These are phyloP conservation scores for Pomatostomus ruficeps DNA, from an alignment of 2,113 vertebrate species.

Conservation along the genomic window DNA sequence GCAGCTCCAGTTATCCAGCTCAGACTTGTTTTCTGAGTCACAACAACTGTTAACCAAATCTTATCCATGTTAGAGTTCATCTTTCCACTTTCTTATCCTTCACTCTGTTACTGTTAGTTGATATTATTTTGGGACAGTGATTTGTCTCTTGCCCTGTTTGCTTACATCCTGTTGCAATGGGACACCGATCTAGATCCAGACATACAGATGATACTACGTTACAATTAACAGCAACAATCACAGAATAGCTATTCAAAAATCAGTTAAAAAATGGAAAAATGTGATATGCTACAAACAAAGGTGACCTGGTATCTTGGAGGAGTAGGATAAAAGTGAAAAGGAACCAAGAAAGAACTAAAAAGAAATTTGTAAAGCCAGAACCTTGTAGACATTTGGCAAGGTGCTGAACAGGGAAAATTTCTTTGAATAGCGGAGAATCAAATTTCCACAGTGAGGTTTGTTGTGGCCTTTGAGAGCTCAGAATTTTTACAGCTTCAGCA, in stretches of 20 bases:
- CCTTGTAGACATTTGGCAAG: conserved; percentile 30
- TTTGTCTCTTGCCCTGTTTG: background rate
- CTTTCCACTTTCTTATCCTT: background rate
- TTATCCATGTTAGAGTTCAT: background rate
- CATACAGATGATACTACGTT: background rate
- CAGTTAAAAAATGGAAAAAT: background rate
- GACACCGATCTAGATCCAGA: background rate
- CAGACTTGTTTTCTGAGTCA: background rate
- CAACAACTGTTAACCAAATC: background rate
- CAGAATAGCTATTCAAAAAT: background rate
- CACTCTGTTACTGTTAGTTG: background rate
- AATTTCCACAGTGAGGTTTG: conserved; percentile 60
- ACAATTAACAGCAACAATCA: background rate
- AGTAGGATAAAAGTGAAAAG: background rate
- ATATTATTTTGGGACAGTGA: background rate
- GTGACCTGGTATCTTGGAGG: background rate
- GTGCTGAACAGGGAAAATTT: conserved; percentile 38
- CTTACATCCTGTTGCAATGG: background rate
- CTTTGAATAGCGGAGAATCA: conserved; percentile 34
- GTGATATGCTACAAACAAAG: background rate
- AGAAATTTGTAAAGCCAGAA: conserved; percentile 21
- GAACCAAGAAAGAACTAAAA: background rate
- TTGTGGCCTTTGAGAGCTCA: conserved; percentile 38
- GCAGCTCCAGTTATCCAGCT: background rate
- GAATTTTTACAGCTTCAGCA: conserved; percentile 65